These are phyloP conservation scores for Desoria tigrina DNA, from an alignment of 2,888 invertebrate genomes.

Conservation along the genomic window DNA sequence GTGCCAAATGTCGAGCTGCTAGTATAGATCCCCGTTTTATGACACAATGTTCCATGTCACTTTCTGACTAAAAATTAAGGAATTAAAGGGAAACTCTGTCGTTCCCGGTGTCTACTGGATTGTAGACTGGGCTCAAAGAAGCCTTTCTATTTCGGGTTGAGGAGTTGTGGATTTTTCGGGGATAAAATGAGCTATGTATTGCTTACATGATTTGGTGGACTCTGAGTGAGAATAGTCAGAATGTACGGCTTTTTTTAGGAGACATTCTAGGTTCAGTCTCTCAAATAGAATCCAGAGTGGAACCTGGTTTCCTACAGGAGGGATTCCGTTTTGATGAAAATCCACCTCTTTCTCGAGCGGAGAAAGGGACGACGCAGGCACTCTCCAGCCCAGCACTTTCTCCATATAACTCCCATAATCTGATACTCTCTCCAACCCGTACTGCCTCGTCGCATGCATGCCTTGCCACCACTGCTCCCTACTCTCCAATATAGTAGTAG, in stretches of 20 bases:
- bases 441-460: no score
- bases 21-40: no score
- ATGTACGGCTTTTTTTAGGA: not conserved
- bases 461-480: no score
- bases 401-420: not conserved
- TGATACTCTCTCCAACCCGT: no score
- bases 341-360: conserved; percentile 9
- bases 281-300: not conserved
- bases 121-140: not conserved
- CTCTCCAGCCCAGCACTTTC: not conserved
- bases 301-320: conserved; percentile 4
- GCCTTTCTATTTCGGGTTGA: not conserved
- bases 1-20: no score
- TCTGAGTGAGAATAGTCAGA: not conserved
- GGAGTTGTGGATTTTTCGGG: not conserved
- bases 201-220: not conserved
- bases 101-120: not conserved
- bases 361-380: conserved; percentile 7
- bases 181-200: conserved; percentile 10
- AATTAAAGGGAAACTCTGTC: not conserved
- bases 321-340: conserved; percentile 10
- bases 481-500: no score
- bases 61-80: no score
- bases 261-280: not conserved
- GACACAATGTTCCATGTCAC: no score